Percentiles rank a stretch among this genome's conserved stretches.
These are phyloP conservation scores for Drosophila nebulosa DNA, from an alignment of 1,140 invertebrate genomes.

Conservation along the genomic window DNA sequence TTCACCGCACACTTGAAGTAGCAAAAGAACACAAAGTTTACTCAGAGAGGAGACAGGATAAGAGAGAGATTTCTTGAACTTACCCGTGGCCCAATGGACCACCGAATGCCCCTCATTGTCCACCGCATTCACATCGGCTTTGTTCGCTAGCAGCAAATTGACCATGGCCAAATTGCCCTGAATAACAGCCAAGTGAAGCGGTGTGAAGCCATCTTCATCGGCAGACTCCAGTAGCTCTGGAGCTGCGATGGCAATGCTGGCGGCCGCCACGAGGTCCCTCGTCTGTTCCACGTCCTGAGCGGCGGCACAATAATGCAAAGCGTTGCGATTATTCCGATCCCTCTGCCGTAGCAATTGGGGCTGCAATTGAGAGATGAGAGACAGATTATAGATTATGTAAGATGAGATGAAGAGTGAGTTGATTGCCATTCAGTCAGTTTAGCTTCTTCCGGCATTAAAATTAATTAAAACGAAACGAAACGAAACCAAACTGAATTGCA, in stretches of 20 bases:
- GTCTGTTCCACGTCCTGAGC: constrained; percentile 81
- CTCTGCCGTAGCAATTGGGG: constrained; percentile 84
- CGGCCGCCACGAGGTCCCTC: constrained; percentile 83
- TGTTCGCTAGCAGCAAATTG: constrained; percentile 89
- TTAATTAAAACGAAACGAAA: constrained; percentile 23
- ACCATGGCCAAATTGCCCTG: constrained; percentile 92
- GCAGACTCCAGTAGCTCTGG: constrained; percentile 89
- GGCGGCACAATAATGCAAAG: constrained; percentile 93
- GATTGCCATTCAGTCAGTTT: neutral
- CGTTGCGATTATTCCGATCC: constrained; percentile 92
- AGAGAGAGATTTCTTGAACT: constrained; percentile 36
- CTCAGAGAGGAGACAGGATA: neutral
- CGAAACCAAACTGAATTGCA: neutral
- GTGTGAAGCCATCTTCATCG: constrained; percentile 96
- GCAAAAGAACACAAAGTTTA: neutral
- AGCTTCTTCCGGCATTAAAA: constrained; percentile 15
- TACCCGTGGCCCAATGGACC: constrained; percentile 99
- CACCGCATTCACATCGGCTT: constrained; percentile 92
- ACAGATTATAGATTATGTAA: neutral
- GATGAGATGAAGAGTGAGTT: neutral
- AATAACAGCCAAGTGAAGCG: constrained; percentile 95
- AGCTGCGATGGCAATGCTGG: constrained; percentile 86
- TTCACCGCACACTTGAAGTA: constrained; percentile 90
- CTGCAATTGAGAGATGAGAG: constrained; percentile 75
- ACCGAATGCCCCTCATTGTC: constrained; percentile 97